Conservation (phyloP, 2,888 invertebrate species). For the Pheosia gnoma region DNA sequence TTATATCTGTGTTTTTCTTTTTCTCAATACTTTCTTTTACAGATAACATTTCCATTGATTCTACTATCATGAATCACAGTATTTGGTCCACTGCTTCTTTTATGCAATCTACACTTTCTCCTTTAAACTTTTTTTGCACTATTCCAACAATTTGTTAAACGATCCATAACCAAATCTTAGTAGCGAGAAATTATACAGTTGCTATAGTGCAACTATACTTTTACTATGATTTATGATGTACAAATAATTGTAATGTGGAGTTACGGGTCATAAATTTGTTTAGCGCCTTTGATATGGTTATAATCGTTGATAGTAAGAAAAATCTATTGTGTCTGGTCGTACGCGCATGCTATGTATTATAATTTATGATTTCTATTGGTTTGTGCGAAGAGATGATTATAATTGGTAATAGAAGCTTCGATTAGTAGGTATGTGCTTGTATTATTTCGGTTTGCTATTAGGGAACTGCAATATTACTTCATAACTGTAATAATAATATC, state of each 20-base stretch:
- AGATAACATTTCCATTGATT: not conserved
- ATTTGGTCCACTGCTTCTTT: conserved; percentile 4
- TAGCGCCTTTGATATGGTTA: conserved; percentile 57
- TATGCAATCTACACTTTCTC: conserved; percentile 9
- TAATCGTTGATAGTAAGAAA: conserved; percentile 52
- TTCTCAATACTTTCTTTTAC: not conserved
- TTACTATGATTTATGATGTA: conserved; percentile 42
- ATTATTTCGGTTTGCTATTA: too few species aligned
- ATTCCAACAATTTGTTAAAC: conserved; percentile 51
- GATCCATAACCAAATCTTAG: conserved; percentile 61
- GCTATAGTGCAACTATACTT: conserved; percentile 36
- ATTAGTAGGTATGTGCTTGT: too few species aligned
- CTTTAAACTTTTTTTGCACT: conserved; percentile 32
- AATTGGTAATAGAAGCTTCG: not conserved
- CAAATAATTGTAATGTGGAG: conserved; percentile 65
- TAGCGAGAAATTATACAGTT: conserved; percentile 56
- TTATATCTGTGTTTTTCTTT: not conserved
- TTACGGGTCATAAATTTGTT: conserved; percentile 74
- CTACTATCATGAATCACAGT: not conserved
- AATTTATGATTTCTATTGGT: conserved; percentile 53
- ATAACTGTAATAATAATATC: too few species aligned
- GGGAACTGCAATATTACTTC: too few species aligned
- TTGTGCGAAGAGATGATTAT: conserved; percentile 30
- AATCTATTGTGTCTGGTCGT: conserved; percentile 53
- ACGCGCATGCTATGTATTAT: conserved; percentile 50